Conservation (phyloP, 2,113 vertebrate genomes). For the Lophotis ruficrista region DNA sequence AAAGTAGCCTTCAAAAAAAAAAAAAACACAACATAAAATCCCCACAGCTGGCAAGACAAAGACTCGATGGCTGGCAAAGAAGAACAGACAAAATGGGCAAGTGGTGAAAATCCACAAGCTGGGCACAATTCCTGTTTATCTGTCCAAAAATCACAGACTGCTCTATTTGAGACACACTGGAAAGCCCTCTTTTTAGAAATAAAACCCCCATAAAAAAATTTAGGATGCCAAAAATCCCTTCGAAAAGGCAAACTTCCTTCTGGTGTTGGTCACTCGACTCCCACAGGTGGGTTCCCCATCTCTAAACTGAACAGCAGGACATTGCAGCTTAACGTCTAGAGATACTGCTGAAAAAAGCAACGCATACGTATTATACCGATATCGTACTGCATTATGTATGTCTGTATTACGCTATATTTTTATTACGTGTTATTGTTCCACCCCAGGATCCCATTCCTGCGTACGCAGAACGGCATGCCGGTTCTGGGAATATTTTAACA, state of each 20-base stretch:
- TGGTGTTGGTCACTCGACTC: neutral
- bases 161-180: neutral
- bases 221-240: neutral
- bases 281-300: neutral
- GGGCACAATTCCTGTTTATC: accelerated
- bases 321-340: neutral
- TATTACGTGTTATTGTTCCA: neutral
- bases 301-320: neutral
- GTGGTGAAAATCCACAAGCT: neutral
- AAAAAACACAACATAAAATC: neutral
- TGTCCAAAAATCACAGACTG: neutral
- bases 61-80: neutral
- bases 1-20: neutral
- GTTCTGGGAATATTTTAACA: constrained; percentile 18
- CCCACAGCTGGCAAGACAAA: neutral
- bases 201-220: neutral
- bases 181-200: neutral
- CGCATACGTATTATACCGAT: too few relatives aligned
- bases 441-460: neutral
- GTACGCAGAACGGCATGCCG: neutral
- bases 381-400: neutral
- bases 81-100: neutral
- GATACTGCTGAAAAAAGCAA: neutral
- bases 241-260: neutral
- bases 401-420: neutral